These are phyloP conservation scores for Amphibalanus amphitrite DNA, from an alignment of 1,140 invertebrate genomes.

Conservation along the genomic window DNA sequence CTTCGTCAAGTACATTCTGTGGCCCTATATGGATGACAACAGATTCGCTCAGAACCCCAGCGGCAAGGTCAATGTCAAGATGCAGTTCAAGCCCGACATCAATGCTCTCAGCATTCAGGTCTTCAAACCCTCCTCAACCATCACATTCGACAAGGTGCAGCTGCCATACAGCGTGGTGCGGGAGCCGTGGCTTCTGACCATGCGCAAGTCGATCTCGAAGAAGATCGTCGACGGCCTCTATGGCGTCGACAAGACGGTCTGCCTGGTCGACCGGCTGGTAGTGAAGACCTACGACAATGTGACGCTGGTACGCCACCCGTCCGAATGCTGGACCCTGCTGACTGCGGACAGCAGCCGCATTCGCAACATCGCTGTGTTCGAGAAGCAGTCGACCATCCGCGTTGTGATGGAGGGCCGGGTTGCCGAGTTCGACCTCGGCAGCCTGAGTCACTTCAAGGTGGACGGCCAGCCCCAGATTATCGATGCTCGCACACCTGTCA, in stretches of 20 bases:
- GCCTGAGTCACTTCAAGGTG: too few species aligned
- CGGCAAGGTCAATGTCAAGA: not conserved
- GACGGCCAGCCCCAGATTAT: too few species aligned
- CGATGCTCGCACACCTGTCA: too few species aligned
- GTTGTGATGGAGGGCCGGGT: too few species aligned
- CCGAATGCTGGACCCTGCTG: too few species aligned
- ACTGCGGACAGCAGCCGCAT: too few species aligned
- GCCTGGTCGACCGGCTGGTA: not conserved
- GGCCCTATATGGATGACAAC: not conserved
- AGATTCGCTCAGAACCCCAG: not conserved
- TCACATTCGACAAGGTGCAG: not conserved
- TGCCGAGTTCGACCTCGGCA: too few species aligned
- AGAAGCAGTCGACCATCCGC: too few species aligned
- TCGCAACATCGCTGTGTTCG: too few species aligned
- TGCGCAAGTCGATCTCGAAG: not conserved
- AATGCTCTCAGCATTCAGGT: not conserved
- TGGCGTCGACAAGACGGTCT: not conserved
- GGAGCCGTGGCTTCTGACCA: not conserved
- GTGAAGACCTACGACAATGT: slow-evolving; percentile 2
- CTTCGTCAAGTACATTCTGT: not conserved
- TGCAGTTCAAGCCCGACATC: not conserved
- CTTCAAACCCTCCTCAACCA: not conserved
- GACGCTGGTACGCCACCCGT: too few species aligned
- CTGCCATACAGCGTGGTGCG: not conserved
- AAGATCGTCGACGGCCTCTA: not conserved